These are phyloP conservation scores for Protobothrops mucrosquamatus DNA, from an alignment of 2,113 vertebrate genomes.

Conservation along the genomic window DNA sequence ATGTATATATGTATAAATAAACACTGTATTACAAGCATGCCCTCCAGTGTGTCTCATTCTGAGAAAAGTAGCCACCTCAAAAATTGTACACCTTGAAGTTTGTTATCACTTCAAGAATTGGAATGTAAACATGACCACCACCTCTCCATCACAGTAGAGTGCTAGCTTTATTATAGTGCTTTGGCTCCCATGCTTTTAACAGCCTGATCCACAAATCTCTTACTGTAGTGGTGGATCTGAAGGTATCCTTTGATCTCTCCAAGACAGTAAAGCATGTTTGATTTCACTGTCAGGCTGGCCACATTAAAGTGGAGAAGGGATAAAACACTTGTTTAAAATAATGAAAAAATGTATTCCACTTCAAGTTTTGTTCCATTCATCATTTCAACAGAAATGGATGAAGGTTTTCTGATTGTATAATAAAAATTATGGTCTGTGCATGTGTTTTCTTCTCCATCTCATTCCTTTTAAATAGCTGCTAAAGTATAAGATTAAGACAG, in stretches of 20 bases:
- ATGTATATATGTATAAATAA: not conserved
- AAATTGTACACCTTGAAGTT: not conserved
- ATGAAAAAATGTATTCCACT: not conserved
- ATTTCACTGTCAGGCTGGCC: not conserved
- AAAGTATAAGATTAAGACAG: not conserved
- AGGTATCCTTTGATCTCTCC: not conserved
- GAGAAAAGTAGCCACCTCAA: not conserved
- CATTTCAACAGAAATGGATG: not conserved
- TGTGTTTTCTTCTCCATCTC: not conserved
- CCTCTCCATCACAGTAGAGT: not conserved
- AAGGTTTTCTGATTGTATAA: not conserved
- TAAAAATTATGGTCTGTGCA: too few relatives aligned
- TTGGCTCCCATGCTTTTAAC: not conserved
- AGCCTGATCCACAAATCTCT: not conserved
- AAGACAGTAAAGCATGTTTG: not conserved
- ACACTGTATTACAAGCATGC: not conserved
- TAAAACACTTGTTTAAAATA: not conserved
- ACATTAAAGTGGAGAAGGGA: not conserved
- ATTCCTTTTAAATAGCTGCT: not conserved
- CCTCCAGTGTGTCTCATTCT: not conserved
- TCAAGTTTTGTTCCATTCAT: not conserved
- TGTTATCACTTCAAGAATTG: not conserved
- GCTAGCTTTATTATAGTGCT: not conserved
- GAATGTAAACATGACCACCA: not conserved
- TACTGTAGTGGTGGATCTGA: not conserved